Base-by-base conservation (phyloP, 1,140 invertebrate genomes). In the Macrostomum lignano region DNA sequence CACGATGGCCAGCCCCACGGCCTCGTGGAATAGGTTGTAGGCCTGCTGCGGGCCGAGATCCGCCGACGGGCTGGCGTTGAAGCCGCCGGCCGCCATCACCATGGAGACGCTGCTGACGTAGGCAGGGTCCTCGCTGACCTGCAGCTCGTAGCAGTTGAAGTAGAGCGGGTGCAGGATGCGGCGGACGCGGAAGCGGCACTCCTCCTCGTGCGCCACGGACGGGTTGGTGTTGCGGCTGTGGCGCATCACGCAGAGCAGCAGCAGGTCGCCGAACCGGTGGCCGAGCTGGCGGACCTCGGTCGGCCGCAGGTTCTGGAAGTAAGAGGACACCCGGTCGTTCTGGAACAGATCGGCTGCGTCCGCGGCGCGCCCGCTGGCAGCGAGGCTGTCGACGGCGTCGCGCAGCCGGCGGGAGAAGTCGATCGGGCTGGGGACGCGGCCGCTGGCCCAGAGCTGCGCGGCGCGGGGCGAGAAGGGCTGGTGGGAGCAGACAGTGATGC, bases 401-500 rank as follows among this genome's bases (percentile, higher is more conserved):
- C n/a, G n/a, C n/a, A 14, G 19, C 19, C 19, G 9, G 4, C 26
- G 24, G 9, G 19, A 10, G 9, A 33, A 22, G 9, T 33, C 7
- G 7, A 15, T 24, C 11, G 32, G 32, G 3, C 10, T 17, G 14
- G 14, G 11, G 20, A 33, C 26, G 7, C 17, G 7, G 3, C 17
- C 17, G 4, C 4, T 21, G 3, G 13, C 11, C 32, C 32, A 33
- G n/a, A 17, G 17, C 9, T 33, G 10, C 5, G 24, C 17, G 5
- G 32, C 32, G 14, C 5, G 17, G 10, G 13, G 4, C 9, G 32
- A 33, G 20, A 33, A 33, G 5, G 32, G 32, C 24, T 33, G 24
- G 10, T 33, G 32, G 15, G 32, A 14, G 20, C 32, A 33, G 7
- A 33, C 26, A 3, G 32, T 33, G 3, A 33, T 14, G 3, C 22